phyloP scores from a whole-genome alignment of 2,113 vertebrate genomes.

The Peucedramus taeniatus region DNA sequence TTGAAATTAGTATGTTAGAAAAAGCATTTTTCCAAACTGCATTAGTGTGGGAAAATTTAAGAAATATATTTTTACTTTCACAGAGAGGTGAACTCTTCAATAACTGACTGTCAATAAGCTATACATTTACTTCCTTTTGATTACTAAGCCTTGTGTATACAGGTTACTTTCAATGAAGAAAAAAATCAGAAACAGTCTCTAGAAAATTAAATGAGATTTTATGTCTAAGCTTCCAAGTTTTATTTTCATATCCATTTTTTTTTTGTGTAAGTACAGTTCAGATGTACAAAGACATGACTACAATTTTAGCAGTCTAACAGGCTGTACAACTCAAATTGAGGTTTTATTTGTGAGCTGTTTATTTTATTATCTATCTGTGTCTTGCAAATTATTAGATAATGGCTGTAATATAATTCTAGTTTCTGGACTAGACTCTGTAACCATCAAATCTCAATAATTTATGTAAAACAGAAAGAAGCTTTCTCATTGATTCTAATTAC shows the following conservation, averaged over 20 bases:
- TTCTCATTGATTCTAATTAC: neutral
- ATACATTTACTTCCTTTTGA: neutral
- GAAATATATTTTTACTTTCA: conserved; percentile 31
- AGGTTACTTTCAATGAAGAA: neutral
- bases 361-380: neutral
- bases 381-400: neutral
- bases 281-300: neutral
- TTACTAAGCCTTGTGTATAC: neutral
- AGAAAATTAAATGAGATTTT: neutral
- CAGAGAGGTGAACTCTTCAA: neutral
- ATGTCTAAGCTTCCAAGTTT: neutral
- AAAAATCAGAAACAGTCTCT: neutral
- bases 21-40: conserved; percentile 29
- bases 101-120: conserved; percentile 33
- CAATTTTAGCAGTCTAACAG: neutral
- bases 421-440: neutral
- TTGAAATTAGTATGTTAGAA: conserved; percentile 2
- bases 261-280: neutral
- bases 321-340: neutral
- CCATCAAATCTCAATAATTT: neutral
- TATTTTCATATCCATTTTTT: neutral
- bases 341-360: neutral
- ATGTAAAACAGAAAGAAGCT: neutral
- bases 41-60: neutral
- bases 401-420: neutral